Evolutionary conservation across 2,888 invertebrate species (phyloP).

Genomic region (Dysmachus trigonus): DNA sequence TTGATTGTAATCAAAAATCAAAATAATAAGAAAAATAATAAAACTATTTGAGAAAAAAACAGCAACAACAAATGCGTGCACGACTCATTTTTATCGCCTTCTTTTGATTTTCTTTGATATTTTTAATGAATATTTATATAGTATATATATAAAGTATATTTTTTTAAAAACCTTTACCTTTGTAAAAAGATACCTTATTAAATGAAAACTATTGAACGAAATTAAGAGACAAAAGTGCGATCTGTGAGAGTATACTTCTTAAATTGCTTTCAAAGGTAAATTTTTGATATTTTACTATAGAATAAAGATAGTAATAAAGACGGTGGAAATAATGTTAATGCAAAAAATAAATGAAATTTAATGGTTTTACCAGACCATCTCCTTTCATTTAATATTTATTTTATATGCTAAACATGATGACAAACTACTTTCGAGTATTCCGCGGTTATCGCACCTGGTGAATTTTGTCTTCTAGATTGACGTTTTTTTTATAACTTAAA

Average conservation of each 20-base stretch:
- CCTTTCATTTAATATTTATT: constrained; percentile 41
- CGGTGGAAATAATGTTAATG: constrained; percentile 2
- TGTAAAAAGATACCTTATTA: background rate
- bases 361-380: constrained; percentile 47
- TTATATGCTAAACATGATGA: background rate
- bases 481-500: background rate
- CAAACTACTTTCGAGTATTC: background rate
- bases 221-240: constrained; percentile 25
- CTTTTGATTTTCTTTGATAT: background rate
- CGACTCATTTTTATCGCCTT: constrained; percentile 38
- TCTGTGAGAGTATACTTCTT: constrained; percentile 8
- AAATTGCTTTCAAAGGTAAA: background rate
- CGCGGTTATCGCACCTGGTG: background rate
- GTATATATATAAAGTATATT: too few relatives aligned
- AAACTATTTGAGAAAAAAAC: constrained; percentile 46
- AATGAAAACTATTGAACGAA: constrained; percentile 7
- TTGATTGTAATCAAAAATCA: constrained; percentile 34
- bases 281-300: background rate
- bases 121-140: constrained; percentile 23
- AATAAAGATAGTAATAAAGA: background rate
- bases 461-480: background rate
- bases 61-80: constrained; percentile 51
- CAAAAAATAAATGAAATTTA: constrained; percentile 41
- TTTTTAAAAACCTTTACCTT: constrained; percentile 23
- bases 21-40: constrained; percentile 27